Base-by-base conservation (phyloP, 2,797 vertebrate genomes). In the Carduelis carduelis region DNA sequence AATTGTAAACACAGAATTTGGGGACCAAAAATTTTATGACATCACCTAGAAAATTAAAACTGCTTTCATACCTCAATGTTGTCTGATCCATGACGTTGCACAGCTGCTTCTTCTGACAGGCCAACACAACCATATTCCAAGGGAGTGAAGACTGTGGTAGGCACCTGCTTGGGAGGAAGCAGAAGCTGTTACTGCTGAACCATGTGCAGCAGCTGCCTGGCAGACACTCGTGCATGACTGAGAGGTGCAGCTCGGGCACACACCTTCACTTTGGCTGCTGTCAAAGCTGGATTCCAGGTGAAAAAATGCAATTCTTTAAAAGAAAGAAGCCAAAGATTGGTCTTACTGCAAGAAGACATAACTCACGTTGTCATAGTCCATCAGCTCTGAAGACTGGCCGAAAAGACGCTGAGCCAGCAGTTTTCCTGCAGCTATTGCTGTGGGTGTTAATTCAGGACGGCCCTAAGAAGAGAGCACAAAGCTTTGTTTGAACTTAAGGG, bases 111-210 rank as follows among this genome's bases (percentile, higher is more conserved):
- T 95, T 99, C 99, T 1, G 99, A 99, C n/a, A 99, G 95, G 46
- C 99, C 99, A 55, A 99, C 99, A 76, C 99, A 99, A 89, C 99
- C 98, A 3, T 99, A 99, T 76, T 99, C 99, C 9, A 99, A 96
- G 1, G 99, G 99, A 34, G 99, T 99, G 95, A 99, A 99, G 63
- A 99, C 98, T 2, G 99, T 99, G 6, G 99, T 99, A 56, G 99
- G 97, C 22, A 99, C 99, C 99, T 99, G 94, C 14, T 76, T 6
- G 5, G 2, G 3, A 71, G 37, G 68, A 81, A 49, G 34, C 37
- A 74, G 23, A 41, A 70, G 63, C 30, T 18, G 41, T 63, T 46
- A 44, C 19, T 63, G 43, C 23, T 49, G 35, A 82, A 24, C 12
- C 39, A 49, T 2, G 35, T 3, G 26, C 30, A 75, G 44, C 37